phyloP scores from a whole-genome alignment of 1,140 invertebrate genomes.

The Megalopta genalis region DNA sequence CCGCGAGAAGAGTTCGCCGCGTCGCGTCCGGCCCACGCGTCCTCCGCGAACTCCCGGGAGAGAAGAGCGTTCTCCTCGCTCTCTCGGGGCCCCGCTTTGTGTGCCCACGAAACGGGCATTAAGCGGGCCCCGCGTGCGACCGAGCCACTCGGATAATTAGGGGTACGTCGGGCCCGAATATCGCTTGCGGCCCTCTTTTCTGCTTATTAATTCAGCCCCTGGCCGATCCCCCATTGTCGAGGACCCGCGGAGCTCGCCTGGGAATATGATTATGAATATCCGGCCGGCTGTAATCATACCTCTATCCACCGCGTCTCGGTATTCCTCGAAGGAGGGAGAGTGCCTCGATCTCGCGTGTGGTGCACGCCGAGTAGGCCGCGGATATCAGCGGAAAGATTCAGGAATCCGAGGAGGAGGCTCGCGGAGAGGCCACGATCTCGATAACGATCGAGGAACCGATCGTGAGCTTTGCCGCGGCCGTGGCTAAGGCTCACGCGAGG shows the following conservation, averaged over 20 bases:
- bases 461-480: not conserved
- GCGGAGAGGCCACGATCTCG: conserved; percentile 17
- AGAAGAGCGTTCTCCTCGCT: too few species aligned
- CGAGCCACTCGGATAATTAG: conserved; percentile 59
- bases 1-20: conserved; percentile 18
- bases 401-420: not conserved
- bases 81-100: conserved; percentile 43
- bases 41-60: conserved; percentile 48
- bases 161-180: conserved; percentile 55
- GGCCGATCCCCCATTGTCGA: conserved; percentile 49
- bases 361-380: not conserved
- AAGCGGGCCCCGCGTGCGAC: conserved; percentile 51
- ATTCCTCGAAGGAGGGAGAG: not conserved
- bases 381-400: conserved; percentile 7
- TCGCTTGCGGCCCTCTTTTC: conserved; percentile 53
- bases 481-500: not conserved
- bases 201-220: conserved; percentile 64
- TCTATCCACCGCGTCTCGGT: conserved; percentile 9
- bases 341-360: not conserved
- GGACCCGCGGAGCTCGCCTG: conserved; percentile 33
- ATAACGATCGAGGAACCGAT: conserved; percentile 36
- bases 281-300: conserved; percentile 36
- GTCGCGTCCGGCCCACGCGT: conserved; percentile 55
- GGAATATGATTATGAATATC: conserved; percentile 53
- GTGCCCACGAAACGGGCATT: conserved; percentile 59